A percentile compares a stretch with the other conserved stretches of the same genome.
These are phyloP conservation scores for Bolinopsis microptera DNA, from an alignment of 37 sponge, comb jelly and placozoan genomes.

Conservation along the genomic window DNA sequence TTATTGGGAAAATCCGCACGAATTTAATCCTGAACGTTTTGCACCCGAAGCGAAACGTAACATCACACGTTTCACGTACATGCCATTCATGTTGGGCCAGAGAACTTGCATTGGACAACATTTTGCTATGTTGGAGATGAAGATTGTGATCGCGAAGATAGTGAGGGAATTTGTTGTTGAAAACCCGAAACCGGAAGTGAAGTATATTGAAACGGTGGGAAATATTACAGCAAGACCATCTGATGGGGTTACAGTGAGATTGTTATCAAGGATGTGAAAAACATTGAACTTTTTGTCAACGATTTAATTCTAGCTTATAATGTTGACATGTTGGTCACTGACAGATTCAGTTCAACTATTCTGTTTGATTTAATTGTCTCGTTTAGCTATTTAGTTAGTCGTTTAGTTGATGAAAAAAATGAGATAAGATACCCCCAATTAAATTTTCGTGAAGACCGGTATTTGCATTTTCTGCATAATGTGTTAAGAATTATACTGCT, in stretches of 20 bases:
- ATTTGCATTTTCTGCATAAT: too few relatives aligned
- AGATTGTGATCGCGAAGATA: neutral
- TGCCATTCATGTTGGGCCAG: neutral
- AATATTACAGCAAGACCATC: neutral
- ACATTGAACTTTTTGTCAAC: too few relatives aligned
- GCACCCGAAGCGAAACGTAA: neutral
- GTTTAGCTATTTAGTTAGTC: too few relatives aligned
- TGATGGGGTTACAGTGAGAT: neutral
- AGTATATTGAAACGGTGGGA: neutral
- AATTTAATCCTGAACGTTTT: constrained; percentile 23
- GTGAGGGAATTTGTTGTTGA: neutral
- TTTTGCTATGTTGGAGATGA: constrained; percentile 30
- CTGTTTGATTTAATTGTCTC: too few relatives aligned
- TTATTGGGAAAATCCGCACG: constrained; percentile 8
- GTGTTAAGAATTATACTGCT: too few relatives aligned
- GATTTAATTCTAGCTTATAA: too few relatives aligned
- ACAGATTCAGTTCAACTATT: too few relatives aligned
- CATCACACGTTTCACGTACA: neutral
- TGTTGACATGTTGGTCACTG: too few relatives aligned
- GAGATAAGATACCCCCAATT: too few relatives aligned
- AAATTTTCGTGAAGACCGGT: too few relatives aligned
- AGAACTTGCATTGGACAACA: neutral
- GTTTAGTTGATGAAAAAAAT: too few relatives aligned
- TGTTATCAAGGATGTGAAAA: neutral
- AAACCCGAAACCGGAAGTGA: constrained; percentile 9